A percentile compares a stretch with the other conserved stretches of the same genome.
Conservation (phyloP, 2,113 vertebrate genomes). For the Vulpes vulpes region DNA sequence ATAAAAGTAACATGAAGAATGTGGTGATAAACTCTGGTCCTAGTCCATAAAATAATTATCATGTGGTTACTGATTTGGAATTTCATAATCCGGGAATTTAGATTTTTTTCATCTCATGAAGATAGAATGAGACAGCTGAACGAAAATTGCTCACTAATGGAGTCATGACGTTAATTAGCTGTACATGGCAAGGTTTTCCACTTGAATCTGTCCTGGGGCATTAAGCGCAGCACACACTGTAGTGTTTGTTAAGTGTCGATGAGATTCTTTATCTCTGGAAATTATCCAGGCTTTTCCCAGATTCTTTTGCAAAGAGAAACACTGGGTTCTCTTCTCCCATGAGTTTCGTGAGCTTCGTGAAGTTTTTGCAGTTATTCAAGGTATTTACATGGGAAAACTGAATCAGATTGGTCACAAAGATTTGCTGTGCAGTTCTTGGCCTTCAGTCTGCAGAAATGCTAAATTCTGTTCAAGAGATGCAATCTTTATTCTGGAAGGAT, state of each 20-base stretch:
- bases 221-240: too few relatives aligned
- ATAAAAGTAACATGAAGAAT: not conserved
- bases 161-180: not conserved
- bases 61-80: not conserved
- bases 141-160: not conserved
- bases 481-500: not conserved
- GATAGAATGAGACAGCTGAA: conserved; percentile 58
- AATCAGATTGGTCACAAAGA: not conserved
- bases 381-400: not conserved
- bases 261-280: not conserved
- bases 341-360: not conserved
- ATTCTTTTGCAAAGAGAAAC: not conserved
- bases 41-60: not conserved
- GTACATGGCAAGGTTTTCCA: not conserved
- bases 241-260: not conserved
- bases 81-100: not conserved
- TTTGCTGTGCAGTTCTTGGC: not conserved
- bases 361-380: not conserved
- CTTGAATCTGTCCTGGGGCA: not conserved
- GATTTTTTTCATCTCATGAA: not conserved
- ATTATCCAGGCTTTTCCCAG: not conserved
- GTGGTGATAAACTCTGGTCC: not conserved
- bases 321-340: not conserved
- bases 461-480: not conserved
- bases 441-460: not conserved